Conservation (phyloP, 1,140 invertebrate species). For the Ips nitidus region DNA sequence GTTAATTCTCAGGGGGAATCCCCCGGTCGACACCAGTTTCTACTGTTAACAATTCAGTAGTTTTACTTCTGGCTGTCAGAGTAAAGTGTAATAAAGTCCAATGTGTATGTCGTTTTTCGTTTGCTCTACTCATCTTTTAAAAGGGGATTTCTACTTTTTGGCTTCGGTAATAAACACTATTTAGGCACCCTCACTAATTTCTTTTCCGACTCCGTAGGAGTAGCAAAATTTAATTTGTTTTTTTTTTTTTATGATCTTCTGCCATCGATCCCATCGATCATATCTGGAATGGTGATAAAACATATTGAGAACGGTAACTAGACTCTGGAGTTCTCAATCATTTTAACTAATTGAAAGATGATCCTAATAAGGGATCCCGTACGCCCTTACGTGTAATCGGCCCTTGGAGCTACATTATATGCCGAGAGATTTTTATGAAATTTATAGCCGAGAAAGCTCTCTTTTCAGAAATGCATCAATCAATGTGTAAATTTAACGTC, state of each 20-base stretch:
- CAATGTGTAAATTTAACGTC: neutral
- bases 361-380: constrained; percentile 30
- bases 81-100: constrained; percentile 53
- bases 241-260: neutral
- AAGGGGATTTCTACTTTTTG: constrained; percentile 8
- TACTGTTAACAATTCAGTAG: constrained; percentile 52
- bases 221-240: too few species aligned
- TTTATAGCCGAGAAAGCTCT: constrained; percentile 15
- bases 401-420: constrained; percentile 29
- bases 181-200: too few species aligned
- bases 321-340: constrained; percentile 32
- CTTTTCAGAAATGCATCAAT: constrained; percentile 6
- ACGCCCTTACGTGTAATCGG: constrained; percentile 32
- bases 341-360: constrained; percentile 34
- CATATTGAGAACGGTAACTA: constrained; percentile 26
- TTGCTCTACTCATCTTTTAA: constrained; percentile 30
- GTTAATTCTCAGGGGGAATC: constrained; percentile 46
- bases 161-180: neutral
- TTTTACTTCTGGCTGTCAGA: constrained; percentile 52
- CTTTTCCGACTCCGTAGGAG: too few species aligned
- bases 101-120: constrained; percentile 38
- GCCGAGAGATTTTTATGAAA: constrained; percentile 16
- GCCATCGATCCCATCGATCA: constrained; percentile 25
- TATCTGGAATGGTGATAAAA: constrained; percentile 13
- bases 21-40: constrained; percentile 49